Base-by-base conservation (phyloP, 2,797 vertebrate genomes). In the Brachymystax lenok region DNA sequence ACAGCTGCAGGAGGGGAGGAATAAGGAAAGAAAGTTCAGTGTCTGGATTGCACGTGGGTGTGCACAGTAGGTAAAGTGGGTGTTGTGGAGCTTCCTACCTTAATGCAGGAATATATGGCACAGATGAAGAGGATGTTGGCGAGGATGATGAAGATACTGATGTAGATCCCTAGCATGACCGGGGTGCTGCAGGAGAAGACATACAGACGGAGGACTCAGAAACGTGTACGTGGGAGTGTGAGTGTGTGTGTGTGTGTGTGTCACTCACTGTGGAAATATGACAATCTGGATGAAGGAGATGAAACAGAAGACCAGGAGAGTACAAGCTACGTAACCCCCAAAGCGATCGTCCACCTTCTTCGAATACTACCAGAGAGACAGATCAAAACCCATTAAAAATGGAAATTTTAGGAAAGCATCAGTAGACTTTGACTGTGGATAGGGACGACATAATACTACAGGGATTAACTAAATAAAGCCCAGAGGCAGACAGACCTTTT, bases 311-410 rank as follows among this genome's bases (percentile, higher is more conserved):
- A 98, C 97, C 0, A 98, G 91, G 17, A 98, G 90, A 56, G 97
- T 95, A 74, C 97, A 98, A 88, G 96, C 96, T 27, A 98, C 96
- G 0, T 97, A 98, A 85, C 96, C 96, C 77, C 96, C 97, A 0
- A 98, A 98, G 52, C 97, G 96, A 81, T 97, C 96, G 0, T 98
- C 97, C 74, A 98, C 96, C 87, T 98, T 98, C 91, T 96, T 96
- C 13, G 96, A 96, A 91, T 98, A 98, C 97, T 98, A 85, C 3
- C 67, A 78, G 7, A 73, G 59, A 19, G 16, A 72, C 4, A 33
- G 16, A 72, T 13, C 33, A 8, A 19, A n/a, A 46, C 30, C 4
- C 2, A 16, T 33, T 14, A 8, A 19, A 28, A 16, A 35, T 0
- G 14, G 28, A 33, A 1, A 13, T 66, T 4, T 24, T 24, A 27